These are phyloP conservation scores for Ectropis grisescens DNA, from an alignment of 1,140 invertebrate genomes.

Conservation along the genomic window DNA sequence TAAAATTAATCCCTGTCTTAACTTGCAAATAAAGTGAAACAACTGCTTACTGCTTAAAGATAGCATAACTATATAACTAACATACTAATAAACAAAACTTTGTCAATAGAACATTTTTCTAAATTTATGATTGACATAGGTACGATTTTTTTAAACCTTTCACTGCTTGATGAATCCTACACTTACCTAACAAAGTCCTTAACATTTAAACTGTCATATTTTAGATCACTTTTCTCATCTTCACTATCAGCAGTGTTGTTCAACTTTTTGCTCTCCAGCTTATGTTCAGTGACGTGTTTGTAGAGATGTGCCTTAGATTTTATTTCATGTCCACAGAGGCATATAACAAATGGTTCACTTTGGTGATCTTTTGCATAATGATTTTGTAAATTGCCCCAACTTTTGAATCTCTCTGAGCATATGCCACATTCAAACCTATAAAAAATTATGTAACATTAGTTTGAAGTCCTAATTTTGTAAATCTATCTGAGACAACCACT, in stretches of 20 bases:
- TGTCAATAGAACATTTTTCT: too few species aligned
- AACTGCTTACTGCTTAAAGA: too few species aligned
- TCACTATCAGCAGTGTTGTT: constrained; percentile 19
- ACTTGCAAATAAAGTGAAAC: too few species aligned
- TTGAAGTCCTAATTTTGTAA: too few species aligned
- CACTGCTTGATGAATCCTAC: too few species aligned
- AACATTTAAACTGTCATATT: constrained; percentile 38
- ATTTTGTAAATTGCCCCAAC: constrained; percentile 32
- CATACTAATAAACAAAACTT: too few species aligned
- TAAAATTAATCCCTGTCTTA: too few species aligned
- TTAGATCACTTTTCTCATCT: constrained; percentile 23
- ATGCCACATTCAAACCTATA: constrained; percentile 37
- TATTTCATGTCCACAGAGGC: constrained; percentile 44
- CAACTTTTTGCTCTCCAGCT: constrained; percentile 34
- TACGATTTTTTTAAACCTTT: too few species aligned
- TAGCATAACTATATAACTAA: too few species aligned
- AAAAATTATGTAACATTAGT: too few species aligned
- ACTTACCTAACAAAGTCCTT: constrained; percentile 47
- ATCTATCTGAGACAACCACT: too few species aligned
- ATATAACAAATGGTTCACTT: constrained; percentile 32
- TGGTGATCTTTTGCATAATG: constrained; percentile 40
- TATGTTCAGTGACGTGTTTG: constrained; percentile 53
- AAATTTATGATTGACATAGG: too few species aligned
- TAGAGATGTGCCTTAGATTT: constrained; percentile 51
- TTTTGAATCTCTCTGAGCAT: constrained; percentile 33